Evolutionary conservation across 2,888 invertebrate species (phyloP).

Genomic region (Buathra laborator): DNA sequence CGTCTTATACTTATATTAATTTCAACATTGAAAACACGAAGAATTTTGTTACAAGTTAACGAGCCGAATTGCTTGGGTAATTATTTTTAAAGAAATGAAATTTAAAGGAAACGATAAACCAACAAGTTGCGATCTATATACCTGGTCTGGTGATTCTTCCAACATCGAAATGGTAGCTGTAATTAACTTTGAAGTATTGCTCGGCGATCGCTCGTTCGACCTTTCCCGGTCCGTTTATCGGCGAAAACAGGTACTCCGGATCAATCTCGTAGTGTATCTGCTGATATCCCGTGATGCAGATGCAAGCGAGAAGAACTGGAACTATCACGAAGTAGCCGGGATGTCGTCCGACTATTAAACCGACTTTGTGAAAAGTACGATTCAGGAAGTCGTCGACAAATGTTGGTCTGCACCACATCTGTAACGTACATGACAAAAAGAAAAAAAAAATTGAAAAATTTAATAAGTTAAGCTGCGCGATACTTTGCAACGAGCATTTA

Average conservation of each 20-base stretch:
- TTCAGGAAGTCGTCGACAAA: slow-evolving; percentile 93
- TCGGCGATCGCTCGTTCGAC: slow-evolving; percentile 93
- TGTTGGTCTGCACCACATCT: slow-evolving; percentile 91
- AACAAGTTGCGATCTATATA: slow-evolving; percentile 76
- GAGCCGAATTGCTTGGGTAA: slow-evolving; percentile 12
- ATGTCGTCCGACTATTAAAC: slow-evolving; percentile 91
- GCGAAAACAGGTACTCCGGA: slow-evolving; percentile 97
- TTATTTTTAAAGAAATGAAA: not conserved
- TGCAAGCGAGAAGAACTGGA: slow-evolving; percentile 92
- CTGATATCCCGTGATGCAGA: slow-evolving; percentile 96
- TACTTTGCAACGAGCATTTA: not conserved
- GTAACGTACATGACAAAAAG: slow-evolving; percentile 77
- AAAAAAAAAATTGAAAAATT: slow-evolving; percentile 52
- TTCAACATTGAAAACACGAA: not conserved
- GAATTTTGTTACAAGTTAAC: not conserved
- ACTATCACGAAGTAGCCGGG: slow-evolving; percentile 96
- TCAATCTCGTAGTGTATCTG: slow-evolving; percentile 95
- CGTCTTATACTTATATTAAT: not conserved
- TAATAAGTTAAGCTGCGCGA: too few species aligned
- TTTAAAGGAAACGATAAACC: not conserved
- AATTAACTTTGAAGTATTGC: slow-evolving; percentile 94
- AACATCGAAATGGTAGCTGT: slow-evolving; percentile 93
- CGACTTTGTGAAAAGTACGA: slow-evolving; percentile 93
- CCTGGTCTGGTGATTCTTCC: slow-evolving; percentile 95
- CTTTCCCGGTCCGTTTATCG: slow-evolving; percentile 94